Base-by-base conservation (phyloP, 1,140 invertebrate species). In the Drepana arcuata region DNA sequence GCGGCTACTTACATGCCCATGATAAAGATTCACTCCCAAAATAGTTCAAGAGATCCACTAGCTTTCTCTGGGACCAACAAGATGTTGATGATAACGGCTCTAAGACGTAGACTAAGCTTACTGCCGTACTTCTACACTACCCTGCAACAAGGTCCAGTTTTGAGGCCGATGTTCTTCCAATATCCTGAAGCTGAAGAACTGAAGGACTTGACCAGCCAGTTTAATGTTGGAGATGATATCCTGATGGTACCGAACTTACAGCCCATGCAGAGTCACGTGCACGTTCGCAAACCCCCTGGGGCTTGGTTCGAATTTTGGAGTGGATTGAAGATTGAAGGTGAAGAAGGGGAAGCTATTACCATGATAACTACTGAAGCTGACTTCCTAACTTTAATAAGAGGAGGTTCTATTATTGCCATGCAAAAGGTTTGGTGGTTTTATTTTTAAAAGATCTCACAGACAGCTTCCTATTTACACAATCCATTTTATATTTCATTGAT, bases 101-200 rank as follows among this genome's bases (percentile, higher is more conserved):
- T 80, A n/a, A 57, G 49, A 13, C 41, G 40, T 1, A 54, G 75
- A 36, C 16, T 63, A 3, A 61, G 52, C 34, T 50, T 83, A 2
- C 29, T 72, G 7, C 72, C 73, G 9, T 79, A 83, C 33, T 66
- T 79, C 27, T 70, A 61, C 18, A 73, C 71, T 1, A 56, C 51
- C 2, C 45, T 83, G 4, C 73, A 77, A 60, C 33, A 64, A 29
- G 78, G 74, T 5, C 73, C 78, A 0, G 26, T 82, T 3, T 21
- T 82, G 1, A 41, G 78, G 7, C 78, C 78, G 1, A 82, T 82
- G 78, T 82, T 82, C 34, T 82, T 75, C 16, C 71, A 82, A 24
- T 82, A 60, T 16, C 78, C 75, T 6, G 18, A 32, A 2, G 41
- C 48, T n/a, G 37, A 54, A 11, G 13, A 34, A n/a, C 25, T 80